phyloP scores from a whole-genome alignment of 1,140 invertebrate species.

The Battus philenor region DNA sequence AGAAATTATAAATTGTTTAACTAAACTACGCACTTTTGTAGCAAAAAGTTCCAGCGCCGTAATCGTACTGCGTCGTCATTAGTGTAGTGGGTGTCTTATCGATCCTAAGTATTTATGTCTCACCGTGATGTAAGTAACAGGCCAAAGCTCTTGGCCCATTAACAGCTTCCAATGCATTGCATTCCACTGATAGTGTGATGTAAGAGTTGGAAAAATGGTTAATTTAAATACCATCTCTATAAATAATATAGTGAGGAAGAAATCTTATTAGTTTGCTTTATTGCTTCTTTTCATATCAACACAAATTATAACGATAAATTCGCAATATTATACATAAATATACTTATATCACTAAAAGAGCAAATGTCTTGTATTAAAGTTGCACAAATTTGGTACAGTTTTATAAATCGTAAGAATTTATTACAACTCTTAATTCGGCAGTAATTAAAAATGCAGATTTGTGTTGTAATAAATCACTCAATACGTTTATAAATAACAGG shows the following conservation, averaged over 20 bases:
- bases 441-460: slow-evolving; percentile 6
- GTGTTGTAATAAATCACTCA: too few species aligned
- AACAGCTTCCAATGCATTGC: slow-evolving; percentile 22
- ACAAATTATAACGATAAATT: too few species aligned
- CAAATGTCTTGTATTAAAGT: too few species aligned
- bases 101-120: slow-evolving; percentile 26
- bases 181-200: slow-evolving; percentile 28
- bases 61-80: slow-evolving; percentile 25
- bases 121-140: slow-evolving; percentile 27
- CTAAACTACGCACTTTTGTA: too few species aligned
- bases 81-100: slow-evolving; percentile 38
- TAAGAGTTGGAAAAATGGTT: slow-evolving; percentile 1
- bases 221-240: too few species aligned
- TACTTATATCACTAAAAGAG: too few species aligned
- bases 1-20: too few species aligned
- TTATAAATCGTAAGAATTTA: slow-evolving; percentile 7
- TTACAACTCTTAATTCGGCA: not conserved
- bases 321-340: too few species aligned
- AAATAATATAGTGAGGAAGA: too few species aligned
- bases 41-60: not conserved
- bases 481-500: too few species aligned
- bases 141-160: slow-evolving; percentile 41
- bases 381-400: not conserved
- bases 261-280: too few species aligned
- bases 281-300: too few species aligned